phyloP scores from a whole-genome alignment of 2,113 vertebrate species.

The Platanista minor region DNA sequence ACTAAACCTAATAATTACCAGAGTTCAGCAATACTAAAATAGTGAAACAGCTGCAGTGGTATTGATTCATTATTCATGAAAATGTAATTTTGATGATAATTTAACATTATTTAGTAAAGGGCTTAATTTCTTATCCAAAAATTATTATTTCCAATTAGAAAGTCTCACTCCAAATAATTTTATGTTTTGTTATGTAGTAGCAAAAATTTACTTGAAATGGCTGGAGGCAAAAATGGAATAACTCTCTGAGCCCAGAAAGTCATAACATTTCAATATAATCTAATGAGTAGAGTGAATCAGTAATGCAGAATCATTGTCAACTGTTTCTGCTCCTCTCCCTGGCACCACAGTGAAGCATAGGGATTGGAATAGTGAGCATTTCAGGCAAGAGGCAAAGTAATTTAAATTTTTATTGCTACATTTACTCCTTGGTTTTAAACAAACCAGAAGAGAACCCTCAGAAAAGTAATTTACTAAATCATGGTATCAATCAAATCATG shows the following conservation, averaged over 20 bases:
- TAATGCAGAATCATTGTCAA: background rate
- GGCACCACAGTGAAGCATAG: background rate
- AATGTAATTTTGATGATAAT: constrained; percentile 44
- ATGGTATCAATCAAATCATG: constrained; percentile 43
- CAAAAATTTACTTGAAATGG: constrained; percentile 38
- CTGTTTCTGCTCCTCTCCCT: constrained; percentile 20
- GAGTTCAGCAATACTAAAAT: background rate
- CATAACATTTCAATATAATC: constrained; percentile 29
- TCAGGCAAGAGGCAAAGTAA: constrained; percentile 57
- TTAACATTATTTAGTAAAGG: constrained; percentile 22
- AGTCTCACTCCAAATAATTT: constrained; percentile 16
- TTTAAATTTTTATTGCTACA: constrained; percentile 70
- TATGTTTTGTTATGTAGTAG: background rate
- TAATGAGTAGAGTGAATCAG: constrained; percentile 49
- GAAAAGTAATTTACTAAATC: constrained; percentile 62
- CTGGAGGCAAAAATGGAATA: constrained; percentile 21
- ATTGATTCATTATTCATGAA: constrained; percentile 41
- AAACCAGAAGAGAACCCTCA: constrained; percentile 49
- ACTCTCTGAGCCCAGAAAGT: background rate
- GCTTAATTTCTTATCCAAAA: constrained; percentile 49
- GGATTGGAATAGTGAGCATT: constrained; percentile 16
- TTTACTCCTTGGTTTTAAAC: constrained; percentile 63
- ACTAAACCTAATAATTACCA: constrained; percentile 31
- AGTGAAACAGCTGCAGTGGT: background rate
- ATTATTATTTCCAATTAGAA: constrained; percentile 41